Evolutionary conservation across 1,140 invertebrate species (phyloP), one percentile per base, ranked within the genome.

Genomic region (Dufourea novaeangliae): DNA sequence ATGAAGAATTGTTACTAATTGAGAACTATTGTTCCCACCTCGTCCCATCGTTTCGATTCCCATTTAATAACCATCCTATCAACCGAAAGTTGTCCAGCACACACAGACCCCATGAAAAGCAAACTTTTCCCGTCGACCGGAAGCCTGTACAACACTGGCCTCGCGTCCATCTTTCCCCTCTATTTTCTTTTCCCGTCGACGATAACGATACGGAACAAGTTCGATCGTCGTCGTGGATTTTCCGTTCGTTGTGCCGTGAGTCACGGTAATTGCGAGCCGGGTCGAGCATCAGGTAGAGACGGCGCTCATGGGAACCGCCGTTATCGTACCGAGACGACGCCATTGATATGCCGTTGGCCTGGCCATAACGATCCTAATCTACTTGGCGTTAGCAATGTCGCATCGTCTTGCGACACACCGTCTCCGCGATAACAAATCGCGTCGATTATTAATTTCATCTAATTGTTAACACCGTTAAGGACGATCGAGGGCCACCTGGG

Each of bases 381-480:
- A 14, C 14, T 32, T 50, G 10, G 29, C 29, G 34, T 41, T 12
- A 27, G 17, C 29, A 20, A 50, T 8, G 52, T 54, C 52, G 20
- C 52, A 32, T 52, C 25, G n/a, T 11, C 32, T 27, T 25, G 46
- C 27, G 54, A 57, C 29, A 17, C 3, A 61, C 56, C 25, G 66
- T n/a, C n/a, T n/a, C n/a, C n/a, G n/a, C n/a, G 67, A 67, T 5
- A 50, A 34, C n/a, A 12, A 0, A 32, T 22, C 29, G 34, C 27
- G 7, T 32, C 29, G 32, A 34, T 67, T 27, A 66, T 67, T 74
- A 44, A 57, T 67, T 67, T 56, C 27, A 50, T 39, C 27, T 66
- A 57, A 74, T 56, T 56, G 72, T 66, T 56, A n/a, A 74, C 39
- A n/a, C 27, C 25, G 10, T 17, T 2, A 8, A 5, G 25, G 5